A percentile compares a stretch with the other conserved stretches of the same genome.
phyloP scores from a whole-genome alignment of 2,797 vertebrate genomes.

The Cossypha dichroa region DNA sequence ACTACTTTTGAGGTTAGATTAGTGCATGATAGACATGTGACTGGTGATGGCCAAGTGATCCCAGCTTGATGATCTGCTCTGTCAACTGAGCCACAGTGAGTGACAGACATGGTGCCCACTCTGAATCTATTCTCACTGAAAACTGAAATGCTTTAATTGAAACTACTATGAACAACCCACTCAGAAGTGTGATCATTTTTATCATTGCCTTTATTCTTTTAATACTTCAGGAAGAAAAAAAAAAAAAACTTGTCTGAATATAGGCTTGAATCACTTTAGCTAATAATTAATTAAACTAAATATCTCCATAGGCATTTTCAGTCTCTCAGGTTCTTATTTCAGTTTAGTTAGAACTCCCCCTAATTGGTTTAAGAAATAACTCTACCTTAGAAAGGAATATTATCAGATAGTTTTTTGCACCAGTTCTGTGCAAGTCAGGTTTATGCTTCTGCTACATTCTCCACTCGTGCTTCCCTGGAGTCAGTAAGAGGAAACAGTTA shows the following conservation, averaged over 20 bases:
- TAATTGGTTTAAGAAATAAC: not conserved
- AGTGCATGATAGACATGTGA: not conserved
- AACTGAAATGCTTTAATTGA: not conserved
- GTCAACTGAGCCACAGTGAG: not conserved
- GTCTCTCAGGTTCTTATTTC: not conserved
- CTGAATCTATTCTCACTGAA: not conserved
- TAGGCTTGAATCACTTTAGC: not conserved
- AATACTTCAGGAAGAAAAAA: not conserved
- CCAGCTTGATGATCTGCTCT: not conserved
- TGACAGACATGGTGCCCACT: not conserved
- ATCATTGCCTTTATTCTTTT: not conserved
- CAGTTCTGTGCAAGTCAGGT: not conserved
- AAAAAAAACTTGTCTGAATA: not conserved
- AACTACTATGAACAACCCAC: not conserved
- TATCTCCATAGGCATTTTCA: not conserved
- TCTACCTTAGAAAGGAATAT: not conserved
- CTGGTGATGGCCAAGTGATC: not conserved
- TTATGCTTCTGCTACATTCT: not conserved
- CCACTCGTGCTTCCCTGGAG: not conserved
- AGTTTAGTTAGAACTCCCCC: slow-evolving; percentile 2
- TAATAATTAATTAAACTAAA: slow-evolving; percentile 24
- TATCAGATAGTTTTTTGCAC: not conserved
- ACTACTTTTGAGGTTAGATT: not conserved
- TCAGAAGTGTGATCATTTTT: not conserved
- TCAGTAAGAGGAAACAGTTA: not conserved